Evolutionary conservation across 1,140 invertebrate genomes (phyloP).

Genomic region (Lepidostoma basale): DNA sequence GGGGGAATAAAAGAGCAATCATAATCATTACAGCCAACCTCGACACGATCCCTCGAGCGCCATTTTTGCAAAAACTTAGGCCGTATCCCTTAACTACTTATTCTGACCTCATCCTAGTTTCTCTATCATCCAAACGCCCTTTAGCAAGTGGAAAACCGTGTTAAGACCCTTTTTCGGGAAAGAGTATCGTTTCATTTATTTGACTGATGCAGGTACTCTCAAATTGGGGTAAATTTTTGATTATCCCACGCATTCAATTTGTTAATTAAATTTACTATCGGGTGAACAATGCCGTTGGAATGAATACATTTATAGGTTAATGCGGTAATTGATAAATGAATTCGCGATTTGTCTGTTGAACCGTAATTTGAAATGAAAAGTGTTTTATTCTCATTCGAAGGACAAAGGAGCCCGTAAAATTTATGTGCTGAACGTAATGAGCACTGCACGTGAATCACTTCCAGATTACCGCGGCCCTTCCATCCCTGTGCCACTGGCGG

Average conservation of each 20-base stretch:
- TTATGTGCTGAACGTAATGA: conserved; percentile 9
- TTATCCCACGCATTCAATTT: too few relatives aligned
- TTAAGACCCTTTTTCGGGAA: conserved; percentile 1
- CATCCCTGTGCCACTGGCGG: too few relatives aligned
- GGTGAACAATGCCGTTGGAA: too few relatives aligned
- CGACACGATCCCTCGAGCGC: neutral
- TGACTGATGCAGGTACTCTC: neutral
- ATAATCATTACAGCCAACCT: neutral
- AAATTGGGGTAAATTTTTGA: too few relatives aligned
- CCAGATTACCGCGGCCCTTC: neutral
- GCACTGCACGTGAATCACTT: neutral
- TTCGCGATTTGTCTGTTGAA: conserved; percentile 7
- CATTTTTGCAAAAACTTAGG: conserved; percentile 16
- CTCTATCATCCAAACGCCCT: neutral
- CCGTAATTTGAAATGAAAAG: neutral
- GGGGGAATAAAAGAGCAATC: neutral
- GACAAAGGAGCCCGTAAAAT: neutral
- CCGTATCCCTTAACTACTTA: neutral
- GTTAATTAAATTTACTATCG: too few relatives aligned
- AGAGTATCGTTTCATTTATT: neutral
- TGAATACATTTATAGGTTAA: too few relatives aligned
- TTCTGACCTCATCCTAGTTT: neutral
- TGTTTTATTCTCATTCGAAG: neutral
- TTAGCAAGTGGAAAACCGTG: conserved; percentile 15
- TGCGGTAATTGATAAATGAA: too few relatives aligned